phyloP scores from a whole-genome alignment of 2,888 invertebrate genomes.

The Dryobotodes eremita region DNA sequence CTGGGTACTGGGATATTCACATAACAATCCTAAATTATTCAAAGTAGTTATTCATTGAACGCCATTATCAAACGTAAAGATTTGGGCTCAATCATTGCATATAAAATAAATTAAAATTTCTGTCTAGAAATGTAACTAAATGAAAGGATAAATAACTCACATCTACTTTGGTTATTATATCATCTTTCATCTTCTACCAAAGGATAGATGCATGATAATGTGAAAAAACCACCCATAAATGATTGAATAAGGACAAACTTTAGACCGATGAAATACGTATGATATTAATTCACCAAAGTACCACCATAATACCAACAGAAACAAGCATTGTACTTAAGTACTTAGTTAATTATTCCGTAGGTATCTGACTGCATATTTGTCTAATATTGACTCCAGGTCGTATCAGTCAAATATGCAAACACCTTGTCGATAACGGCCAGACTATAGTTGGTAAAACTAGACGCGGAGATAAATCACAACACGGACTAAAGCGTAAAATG shows the following conservation, averaged over 20 bases:
- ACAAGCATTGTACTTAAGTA: slow-evolving; percentile 17
- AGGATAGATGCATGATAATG: not conserved
- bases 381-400: slow-evolving; percentile 35
- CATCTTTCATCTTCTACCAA: not conserved
- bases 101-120: not conserved
- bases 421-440: slow-evolving; percentile 52
- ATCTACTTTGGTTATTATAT: not conserved
- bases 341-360: slow-evolving; percentile 44
- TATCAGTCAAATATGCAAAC: slow-evolving; percentile 63
- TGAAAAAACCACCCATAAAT: not conserved
- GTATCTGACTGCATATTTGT: slow-evolving; percentile 51
- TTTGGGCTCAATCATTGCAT: not conserved
- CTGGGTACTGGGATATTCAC: too few species aligned
- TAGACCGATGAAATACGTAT: not conserved
- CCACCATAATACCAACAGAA: not conserved
- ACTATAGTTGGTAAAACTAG: slow-evolving; percentile 52
- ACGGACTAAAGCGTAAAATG: slow-evolving; percentile 48
- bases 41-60: not conserved
- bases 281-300: not conserved
- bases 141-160: not conserved
- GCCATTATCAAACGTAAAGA: not conserved
- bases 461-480: slow-evolving; percentile 56
- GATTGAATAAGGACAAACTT: not conserved
- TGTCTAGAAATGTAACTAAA: not conserved
- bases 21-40: not conserved